Conservation (phyloP, 2,888 invertebrate genomes). For the Galerucella nymphaeae region DNA sequence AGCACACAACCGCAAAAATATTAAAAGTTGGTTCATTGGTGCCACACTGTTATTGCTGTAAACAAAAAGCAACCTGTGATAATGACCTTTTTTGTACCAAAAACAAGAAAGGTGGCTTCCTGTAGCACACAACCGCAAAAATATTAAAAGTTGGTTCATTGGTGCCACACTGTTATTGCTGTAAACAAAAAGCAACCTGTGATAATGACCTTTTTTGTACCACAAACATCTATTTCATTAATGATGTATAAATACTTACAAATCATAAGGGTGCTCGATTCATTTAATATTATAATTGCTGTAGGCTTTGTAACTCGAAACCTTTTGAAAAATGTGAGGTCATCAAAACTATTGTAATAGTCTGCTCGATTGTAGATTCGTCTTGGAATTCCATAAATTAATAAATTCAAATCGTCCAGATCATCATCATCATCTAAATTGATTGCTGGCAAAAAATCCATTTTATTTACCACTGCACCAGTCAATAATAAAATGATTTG, state of each 20-base stretch:
- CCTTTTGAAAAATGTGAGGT: conserved; percentile 1
- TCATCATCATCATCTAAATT: conserved; percentile 8
- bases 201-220: not conserved
- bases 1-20: conserved; percentile 18
- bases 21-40: conserved; percentile 16
- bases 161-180: conserved; percentile 14
- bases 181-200: not conserved
- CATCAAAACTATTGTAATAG: conserved; percentile 5
- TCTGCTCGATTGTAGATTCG: conserved; percentile 5
- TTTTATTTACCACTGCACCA: not conserved
- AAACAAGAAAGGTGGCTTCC: conserved; percentile 4
- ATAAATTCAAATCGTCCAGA: conserved; percentile 9
- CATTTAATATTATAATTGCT: no score
- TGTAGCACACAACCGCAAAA: conserved; percentile 18
- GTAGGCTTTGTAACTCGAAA: not conserved
- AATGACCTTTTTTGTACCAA: not conserved
- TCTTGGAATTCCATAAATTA: conserved; percentile 11
- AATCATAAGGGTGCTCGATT: not conserved
- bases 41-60: conserved; percentile 17
- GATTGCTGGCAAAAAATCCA: not conserved
- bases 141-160: conserved; percentile 19
- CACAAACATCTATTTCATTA: no score
- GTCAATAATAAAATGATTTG: not conserved
- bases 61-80: not conserved
- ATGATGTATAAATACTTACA: not conserved